These are phyloP conservation scores for Branchipolynoe longqiensis DNA, from an alignment of 2,888 invertebrate species.

Conservation along the genomic window DNA sequence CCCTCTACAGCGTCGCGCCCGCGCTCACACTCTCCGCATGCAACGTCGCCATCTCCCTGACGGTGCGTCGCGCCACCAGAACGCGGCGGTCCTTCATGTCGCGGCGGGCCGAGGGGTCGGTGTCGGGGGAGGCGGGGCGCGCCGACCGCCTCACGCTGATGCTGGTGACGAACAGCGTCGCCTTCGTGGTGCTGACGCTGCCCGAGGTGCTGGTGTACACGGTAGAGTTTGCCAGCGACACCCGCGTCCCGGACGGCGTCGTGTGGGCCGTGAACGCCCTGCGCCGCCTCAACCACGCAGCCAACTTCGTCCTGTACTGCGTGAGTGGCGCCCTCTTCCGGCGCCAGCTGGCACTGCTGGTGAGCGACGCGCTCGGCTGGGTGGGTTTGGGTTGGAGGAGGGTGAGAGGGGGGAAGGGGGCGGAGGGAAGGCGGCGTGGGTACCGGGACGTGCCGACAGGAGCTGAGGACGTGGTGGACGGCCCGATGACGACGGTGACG, in stretches of 20 bases:
- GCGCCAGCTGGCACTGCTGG: background rate
- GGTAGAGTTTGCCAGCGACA: background rate
- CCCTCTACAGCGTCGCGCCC: background rate
- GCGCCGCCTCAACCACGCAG: slow-evolving; percentile 5
- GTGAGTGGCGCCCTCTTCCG: slow-evolving; percentile 5
- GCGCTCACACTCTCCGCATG: background rate
- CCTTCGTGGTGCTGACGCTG: slow-evolving; percentile 3
- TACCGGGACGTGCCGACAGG: background rate
- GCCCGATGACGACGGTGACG: background rate
- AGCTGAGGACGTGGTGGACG: background rate
- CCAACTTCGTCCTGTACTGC: slow-evolving; percentile 31
- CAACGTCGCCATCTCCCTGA: background rate
- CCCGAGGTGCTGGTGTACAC: slow-evolving; percentile 10
- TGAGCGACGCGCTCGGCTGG: too few relatives aligned
- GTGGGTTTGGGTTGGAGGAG: background rate
- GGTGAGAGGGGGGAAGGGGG: background rate
- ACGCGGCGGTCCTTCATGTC: background rate
- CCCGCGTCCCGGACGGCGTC: background rate
- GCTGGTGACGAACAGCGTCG: slow-evolving; percentile 9
- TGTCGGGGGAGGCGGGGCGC: background rate
- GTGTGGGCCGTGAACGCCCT: slow-evolving; percentile 6
- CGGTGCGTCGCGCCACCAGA: background rate
- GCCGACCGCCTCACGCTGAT: background rate
- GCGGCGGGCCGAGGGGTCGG: background rate
- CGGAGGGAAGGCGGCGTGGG: background rate